Evolutionary conservation across 1,140 invertebrate species (phyloP), one percentile per base, ranked within the genome.

Genomic region (Psilanteris sp.): DNA sequence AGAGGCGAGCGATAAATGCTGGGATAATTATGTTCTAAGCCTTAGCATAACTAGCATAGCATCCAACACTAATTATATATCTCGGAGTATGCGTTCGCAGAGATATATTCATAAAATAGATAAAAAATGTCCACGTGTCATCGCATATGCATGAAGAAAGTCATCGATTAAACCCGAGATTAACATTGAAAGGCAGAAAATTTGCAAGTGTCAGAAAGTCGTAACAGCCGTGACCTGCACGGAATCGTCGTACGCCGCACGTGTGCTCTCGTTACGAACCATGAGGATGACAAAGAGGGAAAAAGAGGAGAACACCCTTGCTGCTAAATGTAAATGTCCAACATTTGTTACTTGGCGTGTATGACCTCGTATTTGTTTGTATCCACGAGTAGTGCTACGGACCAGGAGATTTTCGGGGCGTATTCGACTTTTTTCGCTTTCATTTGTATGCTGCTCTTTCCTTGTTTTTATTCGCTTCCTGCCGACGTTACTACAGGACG

Each of bases 321-420:
- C 79, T 79, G 76, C 81, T 85, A 85, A 86, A 87, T 87, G 84
- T 86, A 86, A 86, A 87, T 87, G 85, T 85, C 84, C 78, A 57
- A 85, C 83, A 86, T 87, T 87, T 87, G 85, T 86, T 85, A 86
- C 81, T 80, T 78, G 59, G 71, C 77, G 75, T 79, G 83, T 85
- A 85, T 83, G 84, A 85, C 78, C 83, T 74, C 75, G 36, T 79
- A 80, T 83, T 85, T 86, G 81, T 86, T 87, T 82, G 83, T 81
- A 78, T 79, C 74, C 68, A 71, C 36, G 50, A 59, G 70, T 52
- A 50, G 34, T 31, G 22, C 39, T 62, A 59, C 59, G 50, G 43
- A 52, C 59, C 24, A 66, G 46, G 37, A 74, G 57, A 46, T 76
- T 67, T 75, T 73, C 48, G 62, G 52, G 54, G 44, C 59, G 34